Evolutionary conservation across 2,888 invertebrate genomes (phyloP).

Genomic region (Clunio marinus): DNA sequence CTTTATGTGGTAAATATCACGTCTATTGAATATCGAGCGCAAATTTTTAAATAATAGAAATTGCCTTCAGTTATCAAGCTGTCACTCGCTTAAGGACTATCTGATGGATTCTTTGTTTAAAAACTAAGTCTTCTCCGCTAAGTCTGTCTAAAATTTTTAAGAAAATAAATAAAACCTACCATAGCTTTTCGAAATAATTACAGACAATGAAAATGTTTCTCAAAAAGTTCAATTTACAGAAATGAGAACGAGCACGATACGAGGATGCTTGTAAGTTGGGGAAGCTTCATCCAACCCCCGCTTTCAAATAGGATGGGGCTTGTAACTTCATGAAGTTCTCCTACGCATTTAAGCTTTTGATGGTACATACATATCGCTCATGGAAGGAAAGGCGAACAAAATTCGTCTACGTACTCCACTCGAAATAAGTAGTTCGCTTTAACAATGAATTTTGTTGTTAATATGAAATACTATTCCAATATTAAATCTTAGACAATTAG

Average conservation of each 20-base stretch:
- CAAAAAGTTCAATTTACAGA: neutral
- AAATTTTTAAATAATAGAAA: neutral
- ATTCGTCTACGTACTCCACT: too few relatives aligned
- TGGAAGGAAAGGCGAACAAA: too few relatives aligned
- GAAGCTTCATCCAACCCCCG: neutral
- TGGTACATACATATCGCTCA: neutral
- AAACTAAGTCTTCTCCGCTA: too few relatives aligned
- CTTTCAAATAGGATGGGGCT: neutral
- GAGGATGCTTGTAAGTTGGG: neutral
- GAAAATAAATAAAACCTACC: too few relatives aligned
- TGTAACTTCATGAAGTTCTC: neutral
- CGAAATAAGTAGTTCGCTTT: too few relatives aligned
- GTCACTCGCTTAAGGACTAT: neutral
- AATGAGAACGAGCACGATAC: neutral
- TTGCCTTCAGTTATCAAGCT: neutral
- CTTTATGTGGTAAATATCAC: neutral
- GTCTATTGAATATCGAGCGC: slow-evolving; percentile 10
- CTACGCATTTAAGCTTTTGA: neutral
- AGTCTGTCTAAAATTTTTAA: too few relatives aligned
- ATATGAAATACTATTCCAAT: too few relatives aligned
- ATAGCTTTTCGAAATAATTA: neutral
- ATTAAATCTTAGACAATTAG: too few relatives aligned
- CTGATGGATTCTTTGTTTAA: neutral
- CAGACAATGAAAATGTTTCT: neutral
- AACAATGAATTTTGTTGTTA: too few relatives aligned